These are phyloP conservation scores for Halictus ligatus DNA, from an alignment of 2,888 invertebrate species.

Conservation along the genomic window DNA sequence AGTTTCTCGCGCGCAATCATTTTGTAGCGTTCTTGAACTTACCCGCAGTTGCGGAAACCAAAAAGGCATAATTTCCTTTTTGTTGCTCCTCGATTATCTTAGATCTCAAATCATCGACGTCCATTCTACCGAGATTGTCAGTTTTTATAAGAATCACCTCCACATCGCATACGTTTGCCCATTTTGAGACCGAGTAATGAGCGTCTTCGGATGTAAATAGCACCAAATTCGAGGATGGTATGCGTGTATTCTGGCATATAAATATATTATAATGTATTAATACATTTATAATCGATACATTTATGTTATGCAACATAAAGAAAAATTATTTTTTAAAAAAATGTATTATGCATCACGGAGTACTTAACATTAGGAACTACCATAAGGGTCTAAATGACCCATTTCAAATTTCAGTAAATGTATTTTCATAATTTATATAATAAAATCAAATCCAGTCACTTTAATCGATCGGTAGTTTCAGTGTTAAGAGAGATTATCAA, in stretches of 20 bases:
- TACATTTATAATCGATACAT: background rate
- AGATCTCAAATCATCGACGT: slow-evolving; percentile 77
- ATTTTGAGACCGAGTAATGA: slow-evolving; percentile 87
- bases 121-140: slow-evolving; percentile 83
- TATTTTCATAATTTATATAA: too few relatives aligned
- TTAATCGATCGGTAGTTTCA: too few relatives aligned
- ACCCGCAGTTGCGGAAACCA: slow-evolving; percentile 64
- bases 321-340: background rate
- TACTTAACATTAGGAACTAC: background rate
- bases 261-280: background rate
- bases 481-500: too few relatives aligned
- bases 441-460: too few relatives aligned
- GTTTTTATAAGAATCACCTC: slow-evolving; percentile 86
- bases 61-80: slow-evolving; percentile 56
- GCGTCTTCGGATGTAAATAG: slow-evolving; percentile 87
- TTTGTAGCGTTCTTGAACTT: background rate
- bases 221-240: slow-evolving; percentile 82
- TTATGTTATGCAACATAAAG: background rate
- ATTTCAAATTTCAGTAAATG: background rate
- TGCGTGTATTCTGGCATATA: slow-evolving; percentile 74
- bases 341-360: background rate
- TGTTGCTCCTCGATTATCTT: slow-evolving; percentile 48
- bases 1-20: background rate
- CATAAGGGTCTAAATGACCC: background rate
- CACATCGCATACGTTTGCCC: slow-evolving; percentile 86